Conservation (phyloP, 2,888 invertebrate species). For the Polydrusus tereticollis region DNA sequence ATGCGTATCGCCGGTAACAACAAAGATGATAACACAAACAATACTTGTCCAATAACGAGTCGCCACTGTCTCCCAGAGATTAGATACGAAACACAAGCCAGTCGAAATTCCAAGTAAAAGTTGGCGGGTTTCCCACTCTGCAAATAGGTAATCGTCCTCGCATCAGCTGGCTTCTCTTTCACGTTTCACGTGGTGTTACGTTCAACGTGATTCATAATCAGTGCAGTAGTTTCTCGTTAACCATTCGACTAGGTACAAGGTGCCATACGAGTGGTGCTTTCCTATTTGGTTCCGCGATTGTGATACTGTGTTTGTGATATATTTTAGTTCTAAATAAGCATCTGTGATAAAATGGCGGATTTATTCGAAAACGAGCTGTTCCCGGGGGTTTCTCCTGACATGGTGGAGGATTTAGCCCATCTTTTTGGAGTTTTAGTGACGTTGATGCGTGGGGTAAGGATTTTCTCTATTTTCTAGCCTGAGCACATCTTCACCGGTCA, state of each 20-base stretch:
- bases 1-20: background rate
- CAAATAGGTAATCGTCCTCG: constrained; percentile 14
- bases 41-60: background rate
- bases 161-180: constrained; percentile 23
- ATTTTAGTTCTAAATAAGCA: background rate
- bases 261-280: constrained; percentile 8
- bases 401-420: constrained; percentile 76
- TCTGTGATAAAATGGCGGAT: constrained; percentile 56
- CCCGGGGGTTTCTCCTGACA: constrained; percentile 75
- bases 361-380: constrained; percentile 79
- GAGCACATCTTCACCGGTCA: no score
- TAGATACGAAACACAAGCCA: background rate
- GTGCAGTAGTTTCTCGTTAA: background rate
- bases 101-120: constrained; percentile 13
- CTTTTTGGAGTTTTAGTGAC: constrained; percentile 48
- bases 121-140: constrained; percentile 20
- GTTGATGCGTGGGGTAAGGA: constrained; percentile 41
- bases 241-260: background rate
- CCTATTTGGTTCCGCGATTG: background rate
- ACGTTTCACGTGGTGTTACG: constrained; percentile 10
- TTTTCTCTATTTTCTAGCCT: no score
- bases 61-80: background rate
- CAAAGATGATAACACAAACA: background rate
- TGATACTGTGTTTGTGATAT: constrained; percentile 23
- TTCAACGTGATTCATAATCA: constrained; percentile 8